A percentile compares a stretch with the other conserved stretches of the same genome.
Conservation (phyloP, 2,113 vertebrate species). For the Epinephelus fuscoguttatus region DNA sequence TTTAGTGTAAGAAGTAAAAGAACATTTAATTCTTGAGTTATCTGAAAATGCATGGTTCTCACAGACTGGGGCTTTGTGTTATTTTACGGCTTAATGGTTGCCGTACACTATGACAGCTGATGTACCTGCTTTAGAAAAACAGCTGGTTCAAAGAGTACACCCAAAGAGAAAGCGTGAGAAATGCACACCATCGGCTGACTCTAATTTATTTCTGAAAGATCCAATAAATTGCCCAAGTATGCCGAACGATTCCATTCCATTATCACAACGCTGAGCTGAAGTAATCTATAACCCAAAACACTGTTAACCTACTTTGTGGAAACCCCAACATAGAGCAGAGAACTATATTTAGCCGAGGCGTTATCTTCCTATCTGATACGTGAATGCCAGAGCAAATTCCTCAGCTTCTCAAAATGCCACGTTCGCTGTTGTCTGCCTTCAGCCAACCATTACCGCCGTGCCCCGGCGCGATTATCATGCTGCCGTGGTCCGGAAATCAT, state of each 20-base stretch:
- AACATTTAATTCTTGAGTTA: neutral
- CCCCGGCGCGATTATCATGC: slow-evolving; percentile 40
- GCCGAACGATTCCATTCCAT: neutral
- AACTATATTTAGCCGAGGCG: slow-evolving; percentile 66
- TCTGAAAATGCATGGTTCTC: neutral
- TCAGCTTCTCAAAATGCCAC: slow-evolving; percentile 62
- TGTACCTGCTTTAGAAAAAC: neutral
- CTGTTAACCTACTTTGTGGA: slow-evolving; percentile 37
- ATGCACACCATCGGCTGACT: neutral
- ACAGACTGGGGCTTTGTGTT: neutral
- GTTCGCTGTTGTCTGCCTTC: slow-evolving; percentile 40
- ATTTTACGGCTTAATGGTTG: slow-evolving; percentile 3
- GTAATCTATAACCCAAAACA: slow-evolving; percentile 29
- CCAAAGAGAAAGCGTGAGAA: neutral
- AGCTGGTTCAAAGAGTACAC: slow-evolving; percentile 4
- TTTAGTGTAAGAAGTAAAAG: neutral
- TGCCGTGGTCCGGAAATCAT: slow-evolving; percentile 36
- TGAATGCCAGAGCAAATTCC: slow-evolving; percentile 64
- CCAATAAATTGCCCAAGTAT: neutral
- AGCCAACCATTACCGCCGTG: slow-evolving; percentile 37
- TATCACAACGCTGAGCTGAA: slow-evolving; percentile 11
- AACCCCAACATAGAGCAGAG: slow-evolving; percentile 7
- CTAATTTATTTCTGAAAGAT: neutral
- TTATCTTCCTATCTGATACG: slow-evolving; percentile 59
- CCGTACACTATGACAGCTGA: neutral